Evolutionary conservation across 2,888 invertebrate species (phyloP), one percentile per base, ranked within the genome.

Genomic region (Erebia epiphron): DNA sequence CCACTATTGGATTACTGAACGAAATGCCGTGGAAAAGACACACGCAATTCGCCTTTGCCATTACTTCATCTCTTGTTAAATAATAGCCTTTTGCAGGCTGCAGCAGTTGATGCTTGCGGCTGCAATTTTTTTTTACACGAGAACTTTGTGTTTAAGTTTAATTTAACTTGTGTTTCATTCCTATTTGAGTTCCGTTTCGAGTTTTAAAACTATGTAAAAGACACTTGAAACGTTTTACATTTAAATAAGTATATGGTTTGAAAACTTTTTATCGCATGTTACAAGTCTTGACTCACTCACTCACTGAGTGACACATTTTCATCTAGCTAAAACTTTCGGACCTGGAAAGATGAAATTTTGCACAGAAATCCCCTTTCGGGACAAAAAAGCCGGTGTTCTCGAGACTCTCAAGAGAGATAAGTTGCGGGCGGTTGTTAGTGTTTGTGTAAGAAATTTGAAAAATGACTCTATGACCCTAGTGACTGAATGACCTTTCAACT

Each of bases 1-100:
- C 83, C 87, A 84, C 90, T 91, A 92, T 91, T 90, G 89, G 89
- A 92, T 92, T 92, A 90, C 90, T 82, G 85, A 86, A 88, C 89
- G 87, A 89, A 90, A 90, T 89, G 86, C 88, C 89, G 85, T 85
- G 87, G 87, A 89, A 87, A 86, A 88, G 89, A 89, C 88, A 88
- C 89, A 90, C 89, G 86, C 90, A 89, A 91, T 86, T 86, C 86
- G 80, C 84, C 81, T 79, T 80, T 80, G 80, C 82, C 81, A 85
- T 87, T 85, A 87, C 79, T 85, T 83, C 80, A 67, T 83, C 83
- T 85, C 81, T 85, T 82, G 83, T 84, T 83, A 75, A 77, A 82
- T 83, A 80, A 84, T 82, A 79, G 79, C 79, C 79, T 79, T 83
- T 84, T 82, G 78, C 74, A 78, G 75, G 71, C 67, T 82, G 78